Percentiles rank a stretch among this genome's conserved stretches.
phyloP scores from a whole-genome alignment of 2,797 vertebrate genomes.

The Gobionotothen gibberifrons region DNA sequence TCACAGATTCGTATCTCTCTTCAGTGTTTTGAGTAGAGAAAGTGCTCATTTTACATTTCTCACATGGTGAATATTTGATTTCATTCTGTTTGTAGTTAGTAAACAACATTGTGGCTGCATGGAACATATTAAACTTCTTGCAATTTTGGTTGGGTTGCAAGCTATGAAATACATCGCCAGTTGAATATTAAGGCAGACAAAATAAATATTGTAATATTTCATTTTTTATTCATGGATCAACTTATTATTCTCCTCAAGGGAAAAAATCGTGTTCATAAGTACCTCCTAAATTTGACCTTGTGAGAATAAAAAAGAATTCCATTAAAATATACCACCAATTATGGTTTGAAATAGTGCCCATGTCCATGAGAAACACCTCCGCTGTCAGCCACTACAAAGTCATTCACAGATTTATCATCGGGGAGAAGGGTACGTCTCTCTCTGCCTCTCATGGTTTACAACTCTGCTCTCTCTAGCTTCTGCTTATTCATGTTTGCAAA shows the following conservation, averaged over 20 bases:
- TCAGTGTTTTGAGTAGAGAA: conserved; percentile 28
- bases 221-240: conserved; percentile 61
- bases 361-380: conserved; percentile 60
- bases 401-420: conserved; percentile 59
- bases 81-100: conserved; percentile 42
- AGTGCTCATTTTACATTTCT: conserved; percentile 53
- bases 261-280: conserved; percentile 39
- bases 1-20: conserved; percentile 31
- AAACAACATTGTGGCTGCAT: conserved; percentile 49
- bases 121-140: conserved; percentile 52
- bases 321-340: conserved; percentile 67
- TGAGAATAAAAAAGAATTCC: conserved; percentile 54
- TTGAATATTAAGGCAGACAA: conserved; percentile 52
- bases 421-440: conserved; percentile 37
- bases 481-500: conserved; percentile 32
- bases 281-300: conserved; percentile 62
- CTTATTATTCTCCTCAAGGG: conserved; percentile 48
- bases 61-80: conserved; percentile 51
- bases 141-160: conserved; percentile 31
- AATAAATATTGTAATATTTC: conserved; percentile 49
- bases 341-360: conserved; percentile 49
- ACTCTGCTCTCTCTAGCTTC: conserved; percentile 23
- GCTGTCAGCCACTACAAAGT: conserved; percentile 56
- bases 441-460: conserved; percentile 35
- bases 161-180: conserved; percentile 27